These are phyloP conservation scores for Oligia strigilis DNA, from an alignment of 2,888 invertebrate species.

Conservation along the genomic window DNA sequence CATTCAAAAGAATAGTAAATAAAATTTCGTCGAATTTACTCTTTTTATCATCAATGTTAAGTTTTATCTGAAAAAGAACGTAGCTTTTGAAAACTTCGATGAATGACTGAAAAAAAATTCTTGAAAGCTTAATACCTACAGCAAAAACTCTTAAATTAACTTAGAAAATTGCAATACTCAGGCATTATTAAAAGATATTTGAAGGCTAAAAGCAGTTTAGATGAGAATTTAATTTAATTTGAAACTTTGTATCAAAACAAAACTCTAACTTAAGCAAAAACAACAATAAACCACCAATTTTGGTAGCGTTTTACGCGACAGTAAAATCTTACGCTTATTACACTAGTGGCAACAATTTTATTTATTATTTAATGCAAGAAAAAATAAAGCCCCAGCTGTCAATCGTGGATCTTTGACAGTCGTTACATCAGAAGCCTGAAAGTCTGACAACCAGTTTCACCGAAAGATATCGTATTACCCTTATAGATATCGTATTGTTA, in stretches of 20 bases:
- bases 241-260: not conserved
- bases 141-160: constrained; percentile 17
- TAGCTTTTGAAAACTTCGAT: not conserved
- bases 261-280: not conserved
- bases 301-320: no score
- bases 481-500: no score
- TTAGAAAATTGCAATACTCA: constrained; percentile 4
- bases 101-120: not conserved
- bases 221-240: not conserved
- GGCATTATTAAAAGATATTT: constrained; percentile 8
- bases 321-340: not conserved
- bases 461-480: not conserved
- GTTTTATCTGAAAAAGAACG: no score
- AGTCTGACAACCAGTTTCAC: not conserved
- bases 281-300: not conserved
- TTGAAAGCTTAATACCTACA: not conserved
- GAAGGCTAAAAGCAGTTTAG: not conserved
- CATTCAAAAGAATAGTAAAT: not conserved
- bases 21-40: not conserved
- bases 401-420: not conserved
- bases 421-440: not conserved
- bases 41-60: not conserved
- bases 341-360: not conserved
- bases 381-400: not conserved
- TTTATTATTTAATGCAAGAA: no score